These are phyloP conservation scores for Stegana nigrithorax DNA, from an alignment of 2,888 invertebrate genomes.

Conservation along the genomic window DNA sequence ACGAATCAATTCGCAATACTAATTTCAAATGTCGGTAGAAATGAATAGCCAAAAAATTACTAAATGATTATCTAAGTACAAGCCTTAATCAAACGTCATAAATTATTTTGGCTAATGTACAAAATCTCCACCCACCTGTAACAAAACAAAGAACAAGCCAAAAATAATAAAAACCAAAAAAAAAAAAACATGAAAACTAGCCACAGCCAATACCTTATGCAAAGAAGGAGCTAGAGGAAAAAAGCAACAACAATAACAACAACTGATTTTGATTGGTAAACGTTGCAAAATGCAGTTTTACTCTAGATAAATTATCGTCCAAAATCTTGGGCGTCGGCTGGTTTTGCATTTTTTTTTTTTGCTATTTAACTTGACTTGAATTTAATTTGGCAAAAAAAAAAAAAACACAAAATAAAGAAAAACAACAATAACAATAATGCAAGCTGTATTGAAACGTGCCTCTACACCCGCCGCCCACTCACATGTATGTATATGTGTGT, in stretches of 20 bases:
- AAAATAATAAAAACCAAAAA: not conserved
- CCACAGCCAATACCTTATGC: not conserved
- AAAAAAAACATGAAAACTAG: not conserved
- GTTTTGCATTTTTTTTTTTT: not conserved
- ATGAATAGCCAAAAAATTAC: not conserved
- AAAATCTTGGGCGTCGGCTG: constrained; percentile 6
- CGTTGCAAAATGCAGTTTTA: not conserved
- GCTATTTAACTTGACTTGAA: too few relatives aligned
- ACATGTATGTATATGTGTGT: too few relatives aligned
- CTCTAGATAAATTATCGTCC: constrained; percentile 2
- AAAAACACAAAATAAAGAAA: too few relatives aligned
- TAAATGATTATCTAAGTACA: not conserved
- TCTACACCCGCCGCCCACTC: not conserved
- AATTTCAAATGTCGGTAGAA: not conserved
- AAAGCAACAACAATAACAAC: too few relatives aligned
- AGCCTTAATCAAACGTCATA: not conserved
- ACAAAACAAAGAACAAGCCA: not conserved
- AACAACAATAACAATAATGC: too few relatives aligned
- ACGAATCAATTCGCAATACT: not conserved
- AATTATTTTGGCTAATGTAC: not conserved
- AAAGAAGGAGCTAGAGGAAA: not conserved
- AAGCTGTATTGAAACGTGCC: too few relatives aligned
- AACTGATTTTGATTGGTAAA: not conserved
- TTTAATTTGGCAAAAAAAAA: too few relatives aligned
- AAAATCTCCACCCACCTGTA: not conserved